These are phyloP conservation scores for Borostomias antarcticus DNA, from an alignment of 2,797 vertebrate genomes.

Conservation along the genomic window DNA sequence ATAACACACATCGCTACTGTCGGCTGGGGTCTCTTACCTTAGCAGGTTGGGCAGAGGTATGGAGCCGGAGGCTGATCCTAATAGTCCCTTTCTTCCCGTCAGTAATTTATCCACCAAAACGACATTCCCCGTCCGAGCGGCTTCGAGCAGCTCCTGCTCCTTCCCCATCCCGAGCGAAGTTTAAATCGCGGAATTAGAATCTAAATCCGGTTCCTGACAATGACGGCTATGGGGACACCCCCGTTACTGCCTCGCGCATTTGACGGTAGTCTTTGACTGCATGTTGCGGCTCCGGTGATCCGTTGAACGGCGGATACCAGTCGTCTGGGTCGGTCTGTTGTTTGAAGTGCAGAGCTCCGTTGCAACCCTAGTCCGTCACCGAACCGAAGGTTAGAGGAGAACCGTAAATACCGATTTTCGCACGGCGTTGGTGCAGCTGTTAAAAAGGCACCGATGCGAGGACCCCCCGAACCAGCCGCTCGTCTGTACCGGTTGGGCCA, in stretches of 20 bases:
- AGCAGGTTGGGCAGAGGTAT: conserved; percentile 92
- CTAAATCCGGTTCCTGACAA: conserved; percentile 45
- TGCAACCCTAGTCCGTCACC: conserved; percentile 20
- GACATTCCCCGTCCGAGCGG: conserved; percentile 94
- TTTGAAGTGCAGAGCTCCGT: conserved; percentile 5
- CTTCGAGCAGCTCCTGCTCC: conserved; percentile 97
- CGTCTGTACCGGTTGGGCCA: too few species aligned
- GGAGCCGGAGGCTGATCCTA: conserved; percentile 91
- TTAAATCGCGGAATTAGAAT: conserved; percentile 59
- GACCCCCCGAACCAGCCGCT: conserved; percentile 32
- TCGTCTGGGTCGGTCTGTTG: conserved; percentile 1
- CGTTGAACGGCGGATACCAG: conserved; percentile 8
- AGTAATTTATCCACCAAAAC: conserved; percentile 95
- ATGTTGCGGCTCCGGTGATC: conserved; percentile 28
- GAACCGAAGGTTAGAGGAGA: conserved; percentile 28
- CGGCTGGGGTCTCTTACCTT: conserved; percentile 81
- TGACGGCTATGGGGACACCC: conserved; percentile 17
- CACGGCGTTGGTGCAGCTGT: conserved; percentile 33
- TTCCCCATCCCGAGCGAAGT: conserved; percentile 86
- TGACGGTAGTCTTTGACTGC: conserved; percentile 18
- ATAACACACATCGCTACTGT: too few species aligned
- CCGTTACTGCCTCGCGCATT: conserved; percentile 27
- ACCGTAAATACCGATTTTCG: conserved; percentile 30
- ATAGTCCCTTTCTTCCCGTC: conserved; percentile 92
- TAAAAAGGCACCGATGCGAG: conserved; percentile 23